Conservation (phyloP, 2,888 invertebrate species). For the Melikaiella ostensackeni region DNA sequence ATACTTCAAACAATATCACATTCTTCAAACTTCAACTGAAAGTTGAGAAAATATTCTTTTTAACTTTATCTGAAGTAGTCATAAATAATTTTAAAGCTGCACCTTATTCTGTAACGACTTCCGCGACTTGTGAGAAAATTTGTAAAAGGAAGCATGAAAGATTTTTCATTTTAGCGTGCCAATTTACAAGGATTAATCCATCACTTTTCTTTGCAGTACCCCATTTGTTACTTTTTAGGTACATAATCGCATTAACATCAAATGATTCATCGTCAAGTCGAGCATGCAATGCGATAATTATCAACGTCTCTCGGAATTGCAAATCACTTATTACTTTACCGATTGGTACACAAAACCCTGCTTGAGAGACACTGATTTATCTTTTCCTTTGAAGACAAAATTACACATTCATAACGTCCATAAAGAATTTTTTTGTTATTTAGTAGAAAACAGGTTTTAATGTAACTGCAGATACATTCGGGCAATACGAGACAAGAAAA, state of each 20-base stretch:
- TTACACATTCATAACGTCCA: neutral
- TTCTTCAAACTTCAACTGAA: too few species aligned
- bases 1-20: too few species aligned
- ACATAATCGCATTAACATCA: slow-evolving; percentile 14
- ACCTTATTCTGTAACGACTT: neutral
- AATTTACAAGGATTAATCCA: slow-evolving; percentile 30
- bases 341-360: neutral
- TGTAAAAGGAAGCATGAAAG: neutral
- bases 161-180: neutral
- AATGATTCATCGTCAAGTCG: slow-evolving; percentile 12
- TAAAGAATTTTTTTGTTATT: neutral
- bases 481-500: too few species aligned
- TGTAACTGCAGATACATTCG: too few species aligned
- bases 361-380: slow-evolving; percentile 1
- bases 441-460: neutral
- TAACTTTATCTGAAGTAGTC: neutral
- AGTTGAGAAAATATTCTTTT: neutral
- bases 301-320: slow-evolving; percentile 19
- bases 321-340: slow-evolving; percentile 1
- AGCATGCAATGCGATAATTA: slow-evolving; percentile 11
- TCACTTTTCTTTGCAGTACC: neutral
- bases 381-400: neutral
- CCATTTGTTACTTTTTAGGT: slow-evolving; percentile 20
- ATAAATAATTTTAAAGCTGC: neutral
- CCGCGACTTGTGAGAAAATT: neutral